Evolutionary conservation across 2,113 vertebrate genomes (phyloP).

Genomic region (Rhinolophus sinicus): DNA sequence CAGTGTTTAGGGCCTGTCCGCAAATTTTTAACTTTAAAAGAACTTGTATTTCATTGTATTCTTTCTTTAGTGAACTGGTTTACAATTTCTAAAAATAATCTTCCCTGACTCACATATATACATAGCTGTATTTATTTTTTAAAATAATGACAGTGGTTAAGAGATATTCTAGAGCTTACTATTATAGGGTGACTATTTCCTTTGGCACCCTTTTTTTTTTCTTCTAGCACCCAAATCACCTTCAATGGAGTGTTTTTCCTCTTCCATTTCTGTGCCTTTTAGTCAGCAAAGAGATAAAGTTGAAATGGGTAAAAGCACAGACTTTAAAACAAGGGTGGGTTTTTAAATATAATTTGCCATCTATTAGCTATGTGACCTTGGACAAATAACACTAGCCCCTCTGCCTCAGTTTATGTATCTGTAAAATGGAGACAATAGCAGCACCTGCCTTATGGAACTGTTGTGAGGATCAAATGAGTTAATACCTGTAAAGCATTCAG

Average conservation of each 20-base stretch:
- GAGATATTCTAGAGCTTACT: not conserved
- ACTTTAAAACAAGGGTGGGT: not conserved
- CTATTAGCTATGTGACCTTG: not conserved
- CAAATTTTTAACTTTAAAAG: slow-evolving; percentile 25
- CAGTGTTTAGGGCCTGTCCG: not conserved
- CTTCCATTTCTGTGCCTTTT: not conserved
- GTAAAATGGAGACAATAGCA: not conserved
- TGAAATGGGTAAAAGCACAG: not conserved
- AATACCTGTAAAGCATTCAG: not conserved
- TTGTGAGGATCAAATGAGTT: not conserved
- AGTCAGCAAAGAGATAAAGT: not conserved
- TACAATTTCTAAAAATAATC: not conserved
- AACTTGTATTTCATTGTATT: not conserved
- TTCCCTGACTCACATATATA: not conserved
- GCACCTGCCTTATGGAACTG: not conserved
- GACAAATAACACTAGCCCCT: not conserved
- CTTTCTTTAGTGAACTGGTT: not conserved
- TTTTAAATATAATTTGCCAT: not conserved
- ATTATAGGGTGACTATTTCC: not conserved
- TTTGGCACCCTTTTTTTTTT: not conserved
- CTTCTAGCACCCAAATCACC: not conserved
- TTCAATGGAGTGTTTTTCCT: not conserved
- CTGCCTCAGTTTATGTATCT: not conserved
- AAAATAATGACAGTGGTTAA: not conserved
- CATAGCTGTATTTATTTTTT: not conserved